Percentiles rank a stretch among this genome's conserved stretches.
Conservation (phyloP, 1,140 invertebrate genomes). For the Pogonognathellus flavescens region DNA sequence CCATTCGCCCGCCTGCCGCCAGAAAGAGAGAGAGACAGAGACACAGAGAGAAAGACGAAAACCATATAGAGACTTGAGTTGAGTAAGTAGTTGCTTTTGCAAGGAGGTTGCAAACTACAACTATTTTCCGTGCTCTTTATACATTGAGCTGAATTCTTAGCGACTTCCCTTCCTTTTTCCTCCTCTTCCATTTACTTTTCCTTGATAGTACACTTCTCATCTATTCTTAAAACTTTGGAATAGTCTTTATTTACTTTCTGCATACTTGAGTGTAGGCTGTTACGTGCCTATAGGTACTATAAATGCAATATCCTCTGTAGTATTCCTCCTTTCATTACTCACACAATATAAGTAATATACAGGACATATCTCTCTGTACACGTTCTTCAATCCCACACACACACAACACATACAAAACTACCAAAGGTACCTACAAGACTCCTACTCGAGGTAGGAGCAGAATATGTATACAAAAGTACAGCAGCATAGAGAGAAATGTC, state of each 20-base stretch:
- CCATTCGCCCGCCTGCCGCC: conserved; percentile 1
- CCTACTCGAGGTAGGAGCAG: neutral
- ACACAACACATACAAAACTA: neutral
- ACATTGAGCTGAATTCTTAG: conserved; percentile 39
- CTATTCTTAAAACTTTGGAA: neutral
- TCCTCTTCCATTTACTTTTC: conserved; percentile 46
- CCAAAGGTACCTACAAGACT: neutral
- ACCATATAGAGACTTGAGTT: no score
- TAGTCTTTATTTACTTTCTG: conserved; percentile 23
- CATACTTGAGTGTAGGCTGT: neutral
- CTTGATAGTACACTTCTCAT: neutral
- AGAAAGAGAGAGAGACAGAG: neutral
- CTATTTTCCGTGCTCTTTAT: no score
- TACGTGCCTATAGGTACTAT: neutral
- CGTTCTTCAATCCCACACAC: neutral
- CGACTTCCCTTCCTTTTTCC: conserved; percentile 32
- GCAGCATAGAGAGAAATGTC: conserved; percentile 16
- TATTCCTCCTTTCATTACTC: neutral
- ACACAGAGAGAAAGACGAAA: no score
- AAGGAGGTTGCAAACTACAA: no score
- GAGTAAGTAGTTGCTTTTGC: no score
- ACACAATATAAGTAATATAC: no score
- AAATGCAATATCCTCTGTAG: no score
- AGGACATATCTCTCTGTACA: neutral
- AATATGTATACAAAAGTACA: neutral